These are phyloP conservation scores for Eledone cirrhosa DNA, from an alignment of 2,888 invertebrate genomes.

Conservation along the genomic window DNA sequence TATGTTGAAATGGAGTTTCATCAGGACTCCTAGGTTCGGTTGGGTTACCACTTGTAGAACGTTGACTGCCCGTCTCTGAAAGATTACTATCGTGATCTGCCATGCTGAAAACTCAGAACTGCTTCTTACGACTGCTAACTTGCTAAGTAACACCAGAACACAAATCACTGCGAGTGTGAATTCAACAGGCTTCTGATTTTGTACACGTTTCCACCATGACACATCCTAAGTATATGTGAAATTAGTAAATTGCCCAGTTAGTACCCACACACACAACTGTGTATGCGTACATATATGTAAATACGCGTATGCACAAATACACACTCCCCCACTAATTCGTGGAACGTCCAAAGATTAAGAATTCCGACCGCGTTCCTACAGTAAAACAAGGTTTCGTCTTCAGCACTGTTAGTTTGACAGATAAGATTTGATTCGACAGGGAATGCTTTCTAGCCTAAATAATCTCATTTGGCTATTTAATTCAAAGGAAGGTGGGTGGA, in stretches of 20 bases:
- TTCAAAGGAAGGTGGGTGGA: neutral
- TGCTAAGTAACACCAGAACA: conserved; percentile 18
- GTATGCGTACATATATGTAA: neutral
- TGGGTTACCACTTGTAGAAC: neutral
- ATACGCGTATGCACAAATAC: neutral
- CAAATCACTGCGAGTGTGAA: conserved; percentile 16
- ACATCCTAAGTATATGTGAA: conserved; percentile 24
- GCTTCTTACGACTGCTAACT: conserved; percentile 14
- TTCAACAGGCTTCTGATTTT: conserved; percentile 23
- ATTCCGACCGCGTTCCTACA: conserved; percentile 27
- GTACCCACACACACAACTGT: too few species aligned
- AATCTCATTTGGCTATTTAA: neutral
- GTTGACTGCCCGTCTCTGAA: neutral
- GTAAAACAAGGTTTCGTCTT: conserved; percentile 11
- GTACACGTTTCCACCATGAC: conserved; percentile 24
- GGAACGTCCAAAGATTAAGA: conserved; percentile 10
- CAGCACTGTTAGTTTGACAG: neutral
- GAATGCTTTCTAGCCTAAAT: neutral
- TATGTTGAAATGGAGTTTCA: neutral
- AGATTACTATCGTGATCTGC: conserved; percentile 5
- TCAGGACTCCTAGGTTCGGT: neutral
- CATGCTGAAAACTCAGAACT: conserved; percentile 18
- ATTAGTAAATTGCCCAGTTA: conserved; percentile 17
- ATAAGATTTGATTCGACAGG: neutral
- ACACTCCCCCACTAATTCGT: conserved; percentile 11